A percentile compares a stretch with the other conserved stretches of the same genome.
Conservation (phyloP, 2,888 invertebrate genomes). For the Acholoe squamosa region DNA sequence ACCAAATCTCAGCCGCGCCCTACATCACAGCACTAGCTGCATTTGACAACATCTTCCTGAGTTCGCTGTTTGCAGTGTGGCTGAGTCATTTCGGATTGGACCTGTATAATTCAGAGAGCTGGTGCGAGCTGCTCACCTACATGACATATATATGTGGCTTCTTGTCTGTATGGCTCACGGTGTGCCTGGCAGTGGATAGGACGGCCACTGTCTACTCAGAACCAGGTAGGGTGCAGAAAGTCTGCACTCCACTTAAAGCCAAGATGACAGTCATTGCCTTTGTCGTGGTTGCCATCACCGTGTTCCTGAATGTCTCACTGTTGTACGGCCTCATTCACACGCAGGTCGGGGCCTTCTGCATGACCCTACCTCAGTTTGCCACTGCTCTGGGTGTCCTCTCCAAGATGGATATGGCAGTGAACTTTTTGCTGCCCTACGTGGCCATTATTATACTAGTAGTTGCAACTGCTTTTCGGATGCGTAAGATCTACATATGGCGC, state of each 20-base stretch:
- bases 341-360: conserved; percentile 7
- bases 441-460: not conserved
- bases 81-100: conserved; percentile 33
- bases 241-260: conserved; percentile 17
- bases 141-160: conserved; percentile 4
- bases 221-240: not conserved
- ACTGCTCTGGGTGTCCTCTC: not conserved
- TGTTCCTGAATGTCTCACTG: conserved; percentile 10
- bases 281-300: not conserved
- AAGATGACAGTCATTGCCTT: not conserved
- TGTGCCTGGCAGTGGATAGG: conserved; percentile 10
- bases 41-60: not conserved
- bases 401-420: conserved; percentile 49
- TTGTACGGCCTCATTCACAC: not conserved
- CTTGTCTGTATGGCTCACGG: not conserved
- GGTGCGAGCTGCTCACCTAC: conserved; percentile 15
- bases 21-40: not conserved
- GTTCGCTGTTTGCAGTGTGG: not conserved
- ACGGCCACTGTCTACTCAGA: not conserved
- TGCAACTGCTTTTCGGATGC: not conserved
- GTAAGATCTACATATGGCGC: not conserved
- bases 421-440: conserved; percentile 26
- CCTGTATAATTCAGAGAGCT: conserved; percentile 29
- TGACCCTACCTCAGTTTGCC: conserved; percentile 13
- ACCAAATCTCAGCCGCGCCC: not conserved